phyloP scores from a whole-genome alignment of 2,888 invertebrate genomes.

The Willowsia nigromaculata region DNA sequence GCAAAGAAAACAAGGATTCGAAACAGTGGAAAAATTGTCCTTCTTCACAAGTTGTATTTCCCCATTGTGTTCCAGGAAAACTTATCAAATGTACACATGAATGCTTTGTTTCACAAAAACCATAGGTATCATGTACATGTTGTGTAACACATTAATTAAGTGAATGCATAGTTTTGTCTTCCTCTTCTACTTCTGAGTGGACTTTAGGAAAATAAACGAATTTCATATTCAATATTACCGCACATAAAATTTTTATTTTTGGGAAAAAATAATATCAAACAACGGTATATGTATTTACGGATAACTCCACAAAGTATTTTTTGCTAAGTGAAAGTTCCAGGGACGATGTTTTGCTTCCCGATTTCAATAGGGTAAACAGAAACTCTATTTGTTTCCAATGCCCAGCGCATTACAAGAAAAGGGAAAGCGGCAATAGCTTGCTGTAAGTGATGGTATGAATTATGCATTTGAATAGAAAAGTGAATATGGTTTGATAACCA shows the following conservation, averaged over 20 bases:
- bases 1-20: too few species aligned
- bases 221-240: not conserved
- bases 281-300: not conserved
- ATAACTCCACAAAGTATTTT: not conserved
- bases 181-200: not conserved
- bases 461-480: constrained; percentile 46
- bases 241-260: not conserved
- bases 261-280: not conserved
- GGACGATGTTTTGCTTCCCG: not conserved
- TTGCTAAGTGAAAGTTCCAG: not conserved
- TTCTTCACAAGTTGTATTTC: too few species aligned
- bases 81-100: too few species aligned
- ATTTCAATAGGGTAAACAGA: not conserved
- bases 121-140: too few species aligned
- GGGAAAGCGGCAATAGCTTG: not conserved
- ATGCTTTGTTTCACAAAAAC: too few species aligned
- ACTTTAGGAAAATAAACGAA: not conserved
- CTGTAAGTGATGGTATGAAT: constrained; percentile 40
- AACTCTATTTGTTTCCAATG: not conserved
- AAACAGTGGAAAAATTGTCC: too few species aligned
- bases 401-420: not conserved
- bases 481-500: constrained; percentile 36
- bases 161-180: not conserved
- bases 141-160: not conserved
- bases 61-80: too few species aligned